Evolutionary conservation across 1,140 invertebrate species (phyloP), one percentile per base, ranked within the genome.

Genomic region (Penaeus japonicus): DNA sequence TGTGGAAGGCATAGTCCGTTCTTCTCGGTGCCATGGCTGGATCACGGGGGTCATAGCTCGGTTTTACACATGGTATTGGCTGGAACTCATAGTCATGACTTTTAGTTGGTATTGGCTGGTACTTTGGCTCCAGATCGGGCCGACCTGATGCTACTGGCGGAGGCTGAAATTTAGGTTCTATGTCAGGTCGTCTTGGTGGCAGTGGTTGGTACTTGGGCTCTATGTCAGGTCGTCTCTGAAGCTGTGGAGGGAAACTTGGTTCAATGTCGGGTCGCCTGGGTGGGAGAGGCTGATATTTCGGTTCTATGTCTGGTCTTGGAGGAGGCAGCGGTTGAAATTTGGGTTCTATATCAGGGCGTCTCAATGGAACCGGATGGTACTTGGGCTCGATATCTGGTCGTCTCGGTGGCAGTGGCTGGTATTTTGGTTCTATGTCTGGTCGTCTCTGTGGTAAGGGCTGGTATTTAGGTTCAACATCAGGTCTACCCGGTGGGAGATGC

Each of bases 351-450:
- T 88, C 87, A 17, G 87, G 87, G n/a, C 75, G 47, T 59, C 80
- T 83, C 22, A 73, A 62, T 5, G 81, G 87, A 30, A 82, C 20
- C n/a, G 30, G 57, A 32, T 88, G 87, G 35, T 88, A 88, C 17
- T 77, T 83, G 53, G 87, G 80, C 27, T 88, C 87, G 22, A 83
- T 59, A 55, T 88, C 87, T 22, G 65, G 80, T 59, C 35, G 27
- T 53, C 87, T 83, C 35, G 87, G 85, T 1, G 85, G 87, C 10
- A 88, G 73, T 24, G 24, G 80, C n/a, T 77, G 80, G 35, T 88
- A 88, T 75, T 83, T 88, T 1, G 87, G 87, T 73, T 88, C 87
- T 24, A 88, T 83, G 55, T 88, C 87, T 15, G 87, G 87, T 82
- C 79, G 27, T 59, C 87, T 88, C 15, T 55, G 65, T 27, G 85